These are phyloP conservation scores for Elysia crispata DNA, from an alignment of 2,888 invertebrate genomes.

Conservation along the genomic window DNA sequence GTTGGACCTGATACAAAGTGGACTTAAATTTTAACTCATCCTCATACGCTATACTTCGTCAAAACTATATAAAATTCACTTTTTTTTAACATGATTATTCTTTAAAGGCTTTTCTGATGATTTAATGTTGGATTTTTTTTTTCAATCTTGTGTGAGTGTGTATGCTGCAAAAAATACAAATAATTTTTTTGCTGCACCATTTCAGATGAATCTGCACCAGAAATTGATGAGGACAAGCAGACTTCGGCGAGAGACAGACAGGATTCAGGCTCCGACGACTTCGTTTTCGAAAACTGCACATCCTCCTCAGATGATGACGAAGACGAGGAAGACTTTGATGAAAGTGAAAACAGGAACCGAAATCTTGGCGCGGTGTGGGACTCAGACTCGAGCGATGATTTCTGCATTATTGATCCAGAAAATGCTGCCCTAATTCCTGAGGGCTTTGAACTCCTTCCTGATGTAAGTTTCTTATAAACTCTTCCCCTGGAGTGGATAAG, in stretches of 20 bases:
- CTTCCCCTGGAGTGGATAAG: too few relatives aligned
- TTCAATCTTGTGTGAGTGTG: too few relatives aligned
- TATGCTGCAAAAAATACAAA: not conserved
- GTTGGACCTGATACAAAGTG: too few relatives aligned
- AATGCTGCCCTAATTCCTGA: not conserved
- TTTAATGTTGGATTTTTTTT: too few relatives aligned
- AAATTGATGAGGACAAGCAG: not conserved
- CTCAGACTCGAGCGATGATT: slow-evolving; percentile 43
- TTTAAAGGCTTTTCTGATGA: too few relatives aligned
- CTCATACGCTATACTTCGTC: too few relatives aligned
- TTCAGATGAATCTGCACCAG: not conserved
- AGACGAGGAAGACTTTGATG: slow-evolving; percentile 12
- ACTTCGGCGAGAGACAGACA: slow-evolving; percentile 3
- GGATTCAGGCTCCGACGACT: not conserved
- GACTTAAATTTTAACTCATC: too few relatives aligned
- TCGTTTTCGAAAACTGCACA: not conserved
- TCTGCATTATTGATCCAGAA: slow-evolving; percentile 41
- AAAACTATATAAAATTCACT: too few relatives aligned
- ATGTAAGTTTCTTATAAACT: too few relatives aligned
- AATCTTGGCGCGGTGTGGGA: not conserved
- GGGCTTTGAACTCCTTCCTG: slow-evolving; percentile 16
- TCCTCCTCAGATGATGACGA: not conserved
- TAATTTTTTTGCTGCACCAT: not conserved
- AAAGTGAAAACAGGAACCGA: slow-evolving; percentile 4
- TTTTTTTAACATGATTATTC: too few relatives aligned